Percentiles rank a stretch among this genome's conserved stretches.
Evolutionary conservation across 2,797 vertebrate species (phyloP).

Genomic region (Phrynocephalus guinanensis): DNA sequence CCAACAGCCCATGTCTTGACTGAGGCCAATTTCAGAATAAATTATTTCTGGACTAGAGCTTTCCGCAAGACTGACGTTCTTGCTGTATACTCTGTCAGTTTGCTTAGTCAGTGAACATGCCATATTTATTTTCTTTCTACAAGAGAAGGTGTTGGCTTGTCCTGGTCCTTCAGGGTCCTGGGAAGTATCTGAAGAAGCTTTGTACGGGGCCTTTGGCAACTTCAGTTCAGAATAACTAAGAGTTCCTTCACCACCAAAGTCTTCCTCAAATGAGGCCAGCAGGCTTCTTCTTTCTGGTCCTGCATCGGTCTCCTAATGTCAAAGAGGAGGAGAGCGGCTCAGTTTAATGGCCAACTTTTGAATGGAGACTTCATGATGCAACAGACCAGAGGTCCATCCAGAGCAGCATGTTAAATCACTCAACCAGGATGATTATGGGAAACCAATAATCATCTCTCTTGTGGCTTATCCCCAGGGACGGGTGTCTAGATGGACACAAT

Average conservation of each 20-base stretch:
- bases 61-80: slow-evolving; percentile 28
- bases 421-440: neutral
- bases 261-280: slow-evolving; percentile 48
- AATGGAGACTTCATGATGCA: neutral
- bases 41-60: slow-evolving; percentile 27
- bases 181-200: neutral
- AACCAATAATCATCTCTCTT: neutral
- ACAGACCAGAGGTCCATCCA: neutral
- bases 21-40: slow-evolving; percentile 75
- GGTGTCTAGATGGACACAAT: neutral
- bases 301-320: slow-evolving; percentile 41
- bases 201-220: slow-evolving; percentile 34
- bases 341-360: neutral
- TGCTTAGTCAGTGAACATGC: slow-evolving; percentile 46
- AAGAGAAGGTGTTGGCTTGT: neutral
- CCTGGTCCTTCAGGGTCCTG: slow-evolving; percentile 10
- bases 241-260: slow-evolving; percentile 11
- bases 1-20: slow-evolving; percentile 74
- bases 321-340: no score
- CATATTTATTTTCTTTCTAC: neutral
- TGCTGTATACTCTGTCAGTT: slow-evolving; percentile 4
- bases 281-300: slow-evolving; percentile 75
- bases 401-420: neutral
- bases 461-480: neutral
- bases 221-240: slow-evolving; percentile 78